These are phyloP conservation scores for Anagrus nilaparvatae DNA, from an alignment of 1,140 invertebrate genomes.

Conservation along the genomic window DNA sequence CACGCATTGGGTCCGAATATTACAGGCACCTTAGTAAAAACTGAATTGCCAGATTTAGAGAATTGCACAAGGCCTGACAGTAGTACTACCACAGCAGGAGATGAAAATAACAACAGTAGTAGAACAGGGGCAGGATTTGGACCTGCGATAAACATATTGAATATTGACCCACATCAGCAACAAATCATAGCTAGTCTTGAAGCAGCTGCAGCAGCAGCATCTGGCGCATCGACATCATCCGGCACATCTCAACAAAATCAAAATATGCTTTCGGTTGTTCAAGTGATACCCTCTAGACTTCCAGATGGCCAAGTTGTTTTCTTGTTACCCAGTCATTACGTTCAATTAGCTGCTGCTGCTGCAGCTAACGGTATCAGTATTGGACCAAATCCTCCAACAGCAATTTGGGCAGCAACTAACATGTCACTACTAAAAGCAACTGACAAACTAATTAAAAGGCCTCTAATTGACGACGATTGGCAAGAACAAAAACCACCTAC, in stretches of 20 bases:
- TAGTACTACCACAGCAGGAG: constrained; percentile 37
- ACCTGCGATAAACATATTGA: no score
- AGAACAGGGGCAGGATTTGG: constrained; percentile 30
- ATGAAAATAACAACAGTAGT: constrained; percentile 40
- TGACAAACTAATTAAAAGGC: constrained; percentile 37
- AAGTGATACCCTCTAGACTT: constrained; percentile 44
- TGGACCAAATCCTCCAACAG: constrained; percentile 38
- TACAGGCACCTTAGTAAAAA: constrained; percentile 33
- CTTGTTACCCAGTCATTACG: constrained; percentile 45
- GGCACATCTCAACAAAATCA: constrained; percentile 34
- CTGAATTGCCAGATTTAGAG: constrained; percentile 35
- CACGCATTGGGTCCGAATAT: no score
- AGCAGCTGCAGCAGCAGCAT: constrained; percentile 22
- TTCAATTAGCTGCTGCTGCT: constrained; percentile 41
- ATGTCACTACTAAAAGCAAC: constrained; percentile 40
- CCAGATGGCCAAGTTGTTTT: constrained; percentile 49
- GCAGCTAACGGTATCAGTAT: constrained; percentile 40
- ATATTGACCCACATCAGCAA: no score
- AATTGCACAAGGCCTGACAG: constrained; percentile 30
- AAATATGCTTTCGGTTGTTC: constrained; percentile 38
- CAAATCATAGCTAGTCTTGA: no score
- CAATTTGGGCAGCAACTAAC: constrained; percentile 40
- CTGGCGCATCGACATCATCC: constrained; percentile 18
- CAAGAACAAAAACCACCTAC: no score
- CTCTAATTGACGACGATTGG: constrained; percentile 26